These are phyloP conservation scores for Chrysolina oricalcia DNA, from an alignment of 2,888 invertebrate genomes.

Conservation along the genomic window DNA sequence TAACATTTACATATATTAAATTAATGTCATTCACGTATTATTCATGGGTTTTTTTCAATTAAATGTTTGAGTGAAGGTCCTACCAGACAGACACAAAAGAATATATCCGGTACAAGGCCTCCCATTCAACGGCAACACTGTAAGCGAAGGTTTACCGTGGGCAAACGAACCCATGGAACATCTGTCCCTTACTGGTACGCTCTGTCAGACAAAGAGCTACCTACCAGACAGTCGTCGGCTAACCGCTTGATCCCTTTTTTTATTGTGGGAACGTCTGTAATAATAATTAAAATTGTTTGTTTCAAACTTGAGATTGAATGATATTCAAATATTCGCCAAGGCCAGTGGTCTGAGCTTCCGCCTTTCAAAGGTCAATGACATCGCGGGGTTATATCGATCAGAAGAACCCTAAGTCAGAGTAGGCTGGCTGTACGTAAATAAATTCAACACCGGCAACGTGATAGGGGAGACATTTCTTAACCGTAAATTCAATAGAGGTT, in stretches of 20 bases:
- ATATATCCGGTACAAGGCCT: slow-evolving; percentile 12
- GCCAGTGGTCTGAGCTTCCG: neutral
- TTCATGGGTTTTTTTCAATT: slow-evolving; percentile 1
- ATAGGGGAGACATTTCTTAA: neutral
- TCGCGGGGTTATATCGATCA: slow-evolving; percentile 43
- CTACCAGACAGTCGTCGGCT: slow-evolving; percentile 12
- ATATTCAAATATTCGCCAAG: slow-evolving; percentile 13
- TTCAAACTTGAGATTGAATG: neutral
- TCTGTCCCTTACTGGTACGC: slow-evolving; percentile 30
- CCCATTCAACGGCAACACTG: slow-evolving; percentile 27
- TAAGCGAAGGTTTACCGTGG: slow-evolving; percentile 17
- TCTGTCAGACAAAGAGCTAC: slow-evolving; percentile 20
- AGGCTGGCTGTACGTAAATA: slow-evolving; percentile 48
- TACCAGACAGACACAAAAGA: slow-evolving; percentile 13
- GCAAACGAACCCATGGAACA: slow-evolving; percentile 36
- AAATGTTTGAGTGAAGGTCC: neutral
- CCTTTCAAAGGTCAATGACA: slow-evolving; percentile 45
- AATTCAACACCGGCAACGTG: slow-evolving; percentile 34
- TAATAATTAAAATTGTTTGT: slow-evolving; percentile 10
- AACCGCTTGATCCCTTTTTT: neutral
- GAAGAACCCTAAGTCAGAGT: slow-evolving; percentile 39
- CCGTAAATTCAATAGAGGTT: too few species aligned
- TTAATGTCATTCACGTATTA: neutral
- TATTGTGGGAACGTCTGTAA: neutral
- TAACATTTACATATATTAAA: neutral